Conservation (phyloP, 2,888 invertebrate genomes). For the Gymnosoma rotundatum region DNA sequence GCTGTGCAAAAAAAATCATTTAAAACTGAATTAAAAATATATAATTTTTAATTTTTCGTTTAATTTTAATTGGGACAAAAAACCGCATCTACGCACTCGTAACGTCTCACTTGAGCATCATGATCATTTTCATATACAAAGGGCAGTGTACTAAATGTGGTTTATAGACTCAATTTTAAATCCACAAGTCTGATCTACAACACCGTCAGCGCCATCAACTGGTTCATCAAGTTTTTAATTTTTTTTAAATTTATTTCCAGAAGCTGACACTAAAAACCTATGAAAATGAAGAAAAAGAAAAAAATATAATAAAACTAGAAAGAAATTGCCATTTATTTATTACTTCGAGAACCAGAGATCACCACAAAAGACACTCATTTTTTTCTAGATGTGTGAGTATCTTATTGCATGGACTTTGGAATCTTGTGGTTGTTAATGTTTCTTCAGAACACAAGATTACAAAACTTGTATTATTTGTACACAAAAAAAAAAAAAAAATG, state of each 20-base stretch:
- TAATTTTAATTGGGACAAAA: constrained; percentile 6
- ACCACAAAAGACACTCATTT: constrained; percentile 42
- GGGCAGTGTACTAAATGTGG: constrained; percentile 58
- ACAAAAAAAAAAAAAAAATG: background rate
- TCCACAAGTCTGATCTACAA: background rate
- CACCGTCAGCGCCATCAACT: constrained; percentile 38
- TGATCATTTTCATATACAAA: constrained; percentile 36
- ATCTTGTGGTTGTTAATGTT: constrained; percentile 28
- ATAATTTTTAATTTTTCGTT: background rate
- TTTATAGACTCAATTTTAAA: constrained; percentile 39
- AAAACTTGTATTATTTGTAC: constrained; percentile 41
- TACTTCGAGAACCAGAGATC: constrained; percentile 42
- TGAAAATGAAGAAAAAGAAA: background rate
- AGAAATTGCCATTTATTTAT: constrained; percentile 50
- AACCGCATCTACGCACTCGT: background rate
- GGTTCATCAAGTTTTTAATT: constrained; percentile 45
- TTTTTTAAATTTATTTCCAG: constrained; percentile 32
- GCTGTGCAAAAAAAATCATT: constrained; percentile 1
- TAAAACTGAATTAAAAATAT: background rate
- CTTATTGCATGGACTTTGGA: constrained; percentile 62
- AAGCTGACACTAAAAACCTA: constrained; percentile 11
- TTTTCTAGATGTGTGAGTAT: constrained; percentile 20
- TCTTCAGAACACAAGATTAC: constrained; percentile 40
- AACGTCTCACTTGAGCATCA: background rate
- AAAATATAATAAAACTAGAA: constrained; percentile 29